A percentile compares a stretch with the other conserved stretches of the same genome.
Evolutionary conservation across 2,888 invertebrate genomes (phyloP).

Genomic region (Lithosia quadra): DNA sequence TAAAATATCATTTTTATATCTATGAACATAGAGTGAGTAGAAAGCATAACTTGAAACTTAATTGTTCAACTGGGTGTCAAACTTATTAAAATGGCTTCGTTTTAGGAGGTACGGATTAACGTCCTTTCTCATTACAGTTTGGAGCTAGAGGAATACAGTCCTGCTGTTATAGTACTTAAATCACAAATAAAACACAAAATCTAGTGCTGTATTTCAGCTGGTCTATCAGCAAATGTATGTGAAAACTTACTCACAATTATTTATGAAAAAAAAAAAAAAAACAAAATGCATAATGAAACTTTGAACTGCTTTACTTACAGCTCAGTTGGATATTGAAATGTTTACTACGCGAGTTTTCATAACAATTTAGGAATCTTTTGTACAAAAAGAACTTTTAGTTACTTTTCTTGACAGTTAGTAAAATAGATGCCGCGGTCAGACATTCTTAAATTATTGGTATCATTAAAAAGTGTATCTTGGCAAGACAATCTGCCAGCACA

Average conservation of each 20-base stretch:
- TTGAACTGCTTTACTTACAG: background rate
- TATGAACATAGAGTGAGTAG: background rate
- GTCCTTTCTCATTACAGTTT: too few relatives aligned
- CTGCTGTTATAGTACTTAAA: too few relatives aligned
- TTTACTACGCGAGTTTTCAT: background rate
- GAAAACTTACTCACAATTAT: too few relatives aligned
- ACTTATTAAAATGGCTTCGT: too few relatives aligned
- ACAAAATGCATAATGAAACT: background rate
- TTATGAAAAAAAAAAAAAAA: background rate
- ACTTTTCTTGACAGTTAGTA: background rate
- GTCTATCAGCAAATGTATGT: too few relatives aligned
- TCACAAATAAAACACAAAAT: too few relatives aligned
- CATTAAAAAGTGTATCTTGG: conserved; percentile 16
- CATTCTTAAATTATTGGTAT: background rate
- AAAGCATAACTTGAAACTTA: too few relatives aligned
- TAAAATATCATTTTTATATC: too few relatives aligned
- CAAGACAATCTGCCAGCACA: conserved; percentile 51
- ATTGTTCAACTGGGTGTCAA: too few relatives aligned
- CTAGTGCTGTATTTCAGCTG: too few relatives aligned
- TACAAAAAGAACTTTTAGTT: background rate
- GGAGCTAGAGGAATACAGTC: too few relatives aligned
- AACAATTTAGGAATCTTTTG: background rate
- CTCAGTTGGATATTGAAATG: background rate
- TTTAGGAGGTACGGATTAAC: too few relatives aligned
- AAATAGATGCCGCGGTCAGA: conserved; percentile 1